Conservation (phyloP, 1,140 invertebrate genomes). For the Forficula auricularia region DNA sequence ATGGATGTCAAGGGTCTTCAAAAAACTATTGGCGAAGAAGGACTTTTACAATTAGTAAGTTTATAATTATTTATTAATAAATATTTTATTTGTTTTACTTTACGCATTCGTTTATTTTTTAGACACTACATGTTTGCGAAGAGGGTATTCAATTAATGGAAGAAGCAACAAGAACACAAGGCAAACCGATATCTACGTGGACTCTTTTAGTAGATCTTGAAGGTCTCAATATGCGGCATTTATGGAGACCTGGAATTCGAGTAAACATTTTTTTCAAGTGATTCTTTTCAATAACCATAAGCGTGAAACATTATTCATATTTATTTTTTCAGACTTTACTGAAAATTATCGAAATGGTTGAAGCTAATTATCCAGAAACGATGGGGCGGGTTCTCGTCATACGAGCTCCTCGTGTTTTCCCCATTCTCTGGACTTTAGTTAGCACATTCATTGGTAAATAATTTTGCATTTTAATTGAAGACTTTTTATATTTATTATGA, state of each 20-base stretch:
- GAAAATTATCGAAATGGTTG: slow-evolving; percentile 87
- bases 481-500: slow-evolving; percentile 2
- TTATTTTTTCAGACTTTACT: slow-evolving; percentile 43
- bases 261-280: slow-evolving; percentile 16
- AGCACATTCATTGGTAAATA: slow-evolving; percentile 77
- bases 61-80: background rate
- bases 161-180: slow-evolving; percentile 54
- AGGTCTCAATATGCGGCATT: slow-evolving; percentile 85
- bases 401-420: slow-evolving; percentile 79
- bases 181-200: slow-evolving; percentile 73
- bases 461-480: background rate
- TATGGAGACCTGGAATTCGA: slow-evolving; percentile 84
- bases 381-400: slow-evolving; percentile 75
- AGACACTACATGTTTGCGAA: slow-evolving; percentile 74
- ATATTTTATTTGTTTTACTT: background rate
- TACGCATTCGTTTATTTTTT: slow-evolving; percentile 12
- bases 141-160: slow-evolving; percentile 66
- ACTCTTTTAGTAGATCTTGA: slow-evolving; percentile 82
- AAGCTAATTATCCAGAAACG: slow-evolving; percentile 91
- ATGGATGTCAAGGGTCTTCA: slow-evolving; percentile 91
- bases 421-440: slow-evolving; percentile 91
- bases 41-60: slow-evolving; percentile 68
- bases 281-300: background rate
- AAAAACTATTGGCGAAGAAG: slow-evolving; percentile 84
- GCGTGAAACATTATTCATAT: background rate